Percentiles rank a stretch among this genome's conserved stretches.
Conservation (phyloP, 2,797 vertebrate species). For the Crypturellus tataupa region DNA sequence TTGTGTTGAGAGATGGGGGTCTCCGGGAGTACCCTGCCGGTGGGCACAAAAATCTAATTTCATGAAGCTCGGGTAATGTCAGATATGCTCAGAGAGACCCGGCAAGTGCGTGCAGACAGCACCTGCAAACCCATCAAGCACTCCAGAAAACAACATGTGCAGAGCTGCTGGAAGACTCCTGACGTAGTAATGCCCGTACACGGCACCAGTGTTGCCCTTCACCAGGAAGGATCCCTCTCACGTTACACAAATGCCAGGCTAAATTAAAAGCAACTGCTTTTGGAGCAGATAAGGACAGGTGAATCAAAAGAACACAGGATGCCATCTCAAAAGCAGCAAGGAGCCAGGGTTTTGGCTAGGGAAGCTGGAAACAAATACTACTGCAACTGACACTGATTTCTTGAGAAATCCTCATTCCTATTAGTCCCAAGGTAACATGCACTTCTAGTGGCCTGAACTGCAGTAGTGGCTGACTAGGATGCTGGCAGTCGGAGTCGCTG, state of each 20-base stretch:
- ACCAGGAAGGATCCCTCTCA: neutral
- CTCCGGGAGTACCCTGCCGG: neutral
- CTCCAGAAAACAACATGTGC: neutral
- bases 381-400: neutral
- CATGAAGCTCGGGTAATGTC: neutral
- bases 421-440: neutral
- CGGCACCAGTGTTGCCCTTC: neutral
- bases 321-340: neutral
- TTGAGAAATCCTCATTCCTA: neutral
- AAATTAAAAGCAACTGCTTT: neutral
- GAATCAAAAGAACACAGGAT: neutral
- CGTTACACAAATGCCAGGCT: fast-evolving
- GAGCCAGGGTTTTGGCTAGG: neutral
- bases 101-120: neutral
- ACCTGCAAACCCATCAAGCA: neutral
- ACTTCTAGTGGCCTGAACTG: slow-evolving; percentile 20
- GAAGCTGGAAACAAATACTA: neutral
- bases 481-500: slow-evolving; percentile 16
- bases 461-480: neutral
- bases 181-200: neutral
- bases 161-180: neutral
- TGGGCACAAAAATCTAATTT: neutral
- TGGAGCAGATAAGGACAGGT: neutral
- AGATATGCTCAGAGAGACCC: neutral
- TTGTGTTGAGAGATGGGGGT: neutral